Evolutionary conservation across 2,888 invertebrate species (phyloP).

Genomic region (Agrochola lychnidis): DNA sequence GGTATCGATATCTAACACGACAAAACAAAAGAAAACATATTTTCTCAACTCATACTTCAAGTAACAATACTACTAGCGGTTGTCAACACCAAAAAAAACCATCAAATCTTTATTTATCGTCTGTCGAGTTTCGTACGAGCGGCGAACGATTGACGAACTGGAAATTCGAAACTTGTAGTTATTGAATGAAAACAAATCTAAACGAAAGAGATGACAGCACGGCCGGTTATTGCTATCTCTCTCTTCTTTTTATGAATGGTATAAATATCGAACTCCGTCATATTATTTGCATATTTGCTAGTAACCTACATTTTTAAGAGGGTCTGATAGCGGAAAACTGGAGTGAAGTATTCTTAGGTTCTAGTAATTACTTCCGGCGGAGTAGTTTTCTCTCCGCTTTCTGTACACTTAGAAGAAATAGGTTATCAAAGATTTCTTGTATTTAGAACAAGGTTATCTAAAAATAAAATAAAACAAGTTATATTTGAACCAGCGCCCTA

Average conservation of each 20-base stretch:
- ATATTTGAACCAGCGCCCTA: too few relatives aligned
- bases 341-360: constrained; percentile 3
- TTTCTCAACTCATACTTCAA: too few relatives aligned
- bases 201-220: background rate
- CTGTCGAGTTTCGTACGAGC: too few relatives aligned
- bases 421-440: too few relatives aligned
- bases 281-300: background rate
- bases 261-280: background rate
- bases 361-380: background rate
- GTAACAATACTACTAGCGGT: too few relatives aligned
- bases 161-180: background rate
- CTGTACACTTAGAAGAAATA: background rate
- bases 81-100: too few relatives aligned
- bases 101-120: too few relatives aligned
- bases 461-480: too few relatives aligned
- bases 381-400: constrained; percentile 24
- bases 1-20: too few relatives aligned
- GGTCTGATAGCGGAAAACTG: background rate
- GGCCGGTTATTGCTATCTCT: background rate
- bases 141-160: background rate
- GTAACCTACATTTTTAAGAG: constrained; percentile 22
- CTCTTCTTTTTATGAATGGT: background rate
- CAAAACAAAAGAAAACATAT: too few relatives aligned
- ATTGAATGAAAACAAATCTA: constrained; percentile 5
- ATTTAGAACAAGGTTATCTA: too few relatives aligned